Evolutionary conservation across 1,140 invertebrate species (phyloP).

Genomic region (Diploscapter pachys): DNA sequence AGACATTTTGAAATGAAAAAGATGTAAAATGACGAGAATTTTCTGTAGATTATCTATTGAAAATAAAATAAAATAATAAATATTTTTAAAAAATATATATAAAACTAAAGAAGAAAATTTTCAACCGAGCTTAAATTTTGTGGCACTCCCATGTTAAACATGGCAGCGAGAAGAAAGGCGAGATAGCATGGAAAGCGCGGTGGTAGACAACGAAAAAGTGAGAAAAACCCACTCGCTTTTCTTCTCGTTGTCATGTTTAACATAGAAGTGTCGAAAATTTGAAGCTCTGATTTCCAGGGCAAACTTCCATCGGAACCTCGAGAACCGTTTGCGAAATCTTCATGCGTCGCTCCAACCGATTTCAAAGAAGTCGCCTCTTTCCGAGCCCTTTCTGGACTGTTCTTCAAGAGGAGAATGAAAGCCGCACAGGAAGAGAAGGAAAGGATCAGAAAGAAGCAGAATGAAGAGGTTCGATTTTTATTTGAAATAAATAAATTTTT

Average conservation of each 20-base stretch:
- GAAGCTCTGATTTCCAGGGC: neutral
- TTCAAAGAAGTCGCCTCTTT: slow-evolving; percentile 14
- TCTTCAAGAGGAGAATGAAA: slow-evolving; percentile 24
- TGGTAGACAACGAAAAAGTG: too few relatives aligned
- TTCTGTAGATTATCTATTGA: too few relatives aligned
- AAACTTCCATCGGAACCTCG: slow-evolving; percentile 15
- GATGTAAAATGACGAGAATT: too few relatives aligned
- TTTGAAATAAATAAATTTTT: neutral
- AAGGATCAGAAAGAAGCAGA: slow-evolving; percentile 23
- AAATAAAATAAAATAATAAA: too few relatives aligned
- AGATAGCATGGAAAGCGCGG: too few relatives aligned
- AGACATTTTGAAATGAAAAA: neutral
- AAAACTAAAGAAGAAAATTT: too few relatives aligned
- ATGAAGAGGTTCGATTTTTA: neutral
- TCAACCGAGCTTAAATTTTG: too few relatives aligned
- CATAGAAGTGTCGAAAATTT: neutral
- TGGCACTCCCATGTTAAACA: too few relatives aligned
- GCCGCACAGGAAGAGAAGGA: slow-evolving; percentile 1
- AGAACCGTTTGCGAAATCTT: neutral
- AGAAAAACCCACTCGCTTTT: neutral
- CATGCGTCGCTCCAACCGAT: neutral
- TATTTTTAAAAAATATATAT: too few relatives aligned
- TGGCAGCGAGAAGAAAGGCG: too few relatives aligned
- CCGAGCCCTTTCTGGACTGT: slow-evolving; percentile 21
- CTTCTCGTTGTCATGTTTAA: neutral